Percentiles rank a stretch among this genome's conserved stretches.
Evolutionary conservation across 2,113 vertebrate genomes (phyloP).

Genomic region (Syngnathus scovelli): DNA sequence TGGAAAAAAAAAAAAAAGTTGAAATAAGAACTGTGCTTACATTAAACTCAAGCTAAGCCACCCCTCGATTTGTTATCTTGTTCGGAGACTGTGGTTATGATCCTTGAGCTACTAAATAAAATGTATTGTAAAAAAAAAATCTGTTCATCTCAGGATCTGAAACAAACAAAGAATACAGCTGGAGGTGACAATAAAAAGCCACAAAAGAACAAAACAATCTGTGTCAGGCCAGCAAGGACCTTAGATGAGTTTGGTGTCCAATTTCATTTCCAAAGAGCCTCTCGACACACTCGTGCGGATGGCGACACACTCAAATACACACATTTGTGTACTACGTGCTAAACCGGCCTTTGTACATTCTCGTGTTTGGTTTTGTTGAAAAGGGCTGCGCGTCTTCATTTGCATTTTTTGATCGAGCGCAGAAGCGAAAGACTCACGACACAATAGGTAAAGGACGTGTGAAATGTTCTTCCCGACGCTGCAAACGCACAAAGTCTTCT

Average conservation of each 20-base stretch:
- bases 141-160: constrained; percentile 10
- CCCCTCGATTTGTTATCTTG: too few species aligned
- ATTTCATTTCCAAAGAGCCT: constrained; percentile 37
- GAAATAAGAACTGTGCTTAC: too few species aligned
- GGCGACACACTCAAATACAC: not conserved
- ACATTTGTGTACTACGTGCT: not conserved
- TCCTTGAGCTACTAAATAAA: not conserved
- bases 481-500: constrained; percentile 30
- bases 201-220: constrained; percentile 34
- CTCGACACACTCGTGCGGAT: not conserved
- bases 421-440: constrained; percentile 36
- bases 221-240: constrained; percentile 32
- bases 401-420: constrained; percentile 11
- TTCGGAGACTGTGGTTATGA: not conserved
- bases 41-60: too few species aligned
- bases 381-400: not conserved
- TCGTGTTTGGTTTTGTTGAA: not conserved
- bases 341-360: not conserved
- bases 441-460: constrained; percentile 13
- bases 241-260: constrained; percentile 31
- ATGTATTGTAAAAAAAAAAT: not conserved
- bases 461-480: constrained; percentile 15
- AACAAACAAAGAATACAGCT: constrained; percentile 23
- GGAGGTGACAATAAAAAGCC: constrained; percentile 18
- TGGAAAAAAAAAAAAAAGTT: too few species aligned